Evolutionary conservation across 2,888 invertebrate genomes (phyloP), one percentile per base, ranked within the genome.

Genomic region (Trachelus stipa): DNA sequence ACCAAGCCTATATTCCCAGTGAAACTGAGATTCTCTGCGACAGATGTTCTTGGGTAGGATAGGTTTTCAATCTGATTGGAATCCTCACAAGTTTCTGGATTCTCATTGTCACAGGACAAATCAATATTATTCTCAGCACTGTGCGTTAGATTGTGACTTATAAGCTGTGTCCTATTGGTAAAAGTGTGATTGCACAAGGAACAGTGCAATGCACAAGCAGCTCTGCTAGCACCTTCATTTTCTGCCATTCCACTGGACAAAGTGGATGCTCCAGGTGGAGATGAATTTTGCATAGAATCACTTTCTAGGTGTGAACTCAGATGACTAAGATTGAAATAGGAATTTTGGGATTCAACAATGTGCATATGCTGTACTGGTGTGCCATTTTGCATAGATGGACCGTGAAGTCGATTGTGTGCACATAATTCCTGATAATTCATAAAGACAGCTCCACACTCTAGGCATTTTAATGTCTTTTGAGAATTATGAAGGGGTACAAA

Each of bases 161-260:
- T 88, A 68, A 89, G 80, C 80, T 89, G 90, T 12, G 82, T 86
- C 77, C 87, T 86, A 56, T 90, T 88, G 1, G 87, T 86, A 73
- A 89, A 90, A 2, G 89, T 88, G 76, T 89, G 88, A 82, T 89
- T 90, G 77, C 89, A 88, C 1, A 89, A 74, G 0, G 91, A 89
- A 78, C 90, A 90, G 68, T 91, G 89, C 9, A 90, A 78, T 30
- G 90, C 88, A 77, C 91, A 91, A 6, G 89, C 86, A 4, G 89
- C 86, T 68, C 88, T 81, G 30, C 82, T 86, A 12, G 84, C 79
- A 11, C 77, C 81, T n/a, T 86, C 85, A 1, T 77, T 80, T 11
- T 79, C 83, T 40, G 82, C 77, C 9, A 71, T 34, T 9, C 33
- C 71, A 34, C 31, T 31, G 31, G 71, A 33, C 31, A 34, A 71